phyloP scores from a whole-genome alignment of 2,797 vertebrate species.

The Melanotaenia boesemani region DNA sequence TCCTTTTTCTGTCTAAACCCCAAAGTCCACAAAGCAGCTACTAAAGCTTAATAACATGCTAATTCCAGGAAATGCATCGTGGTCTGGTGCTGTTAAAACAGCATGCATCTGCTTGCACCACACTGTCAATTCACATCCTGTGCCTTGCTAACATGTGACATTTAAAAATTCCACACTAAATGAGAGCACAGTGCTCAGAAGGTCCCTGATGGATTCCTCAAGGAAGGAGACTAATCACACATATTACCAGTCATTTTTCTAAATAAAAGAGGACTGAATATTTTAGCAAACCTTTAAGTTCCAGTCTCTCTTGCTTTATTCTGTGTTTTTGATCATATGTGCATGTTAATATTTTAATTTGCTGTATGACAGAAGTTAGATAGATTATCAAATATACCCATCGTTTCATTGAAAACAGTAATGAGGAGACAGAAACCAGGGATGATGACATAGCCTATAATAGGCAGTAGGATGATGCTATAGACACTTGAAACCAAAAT shows the following conservation, averaged over 20 bases:
- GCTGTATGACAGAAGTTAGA: neutral
- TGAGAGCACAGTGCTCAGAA: constrained; percentile 51
- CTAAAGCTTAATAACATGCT: constrained; percentile 27
- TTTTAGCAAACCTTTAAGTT: constrained; percentile 6
- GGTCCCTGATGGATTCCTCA: constrained; percentile 28
- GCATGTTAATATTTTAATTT: constrained; percentile 3
- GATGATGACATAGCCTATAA: neutral
- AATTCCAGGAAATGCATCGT: constrained; percentile 57
- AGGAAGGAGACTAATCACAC: constrained; percentile 34
- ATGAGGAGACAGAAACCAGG: neutral
- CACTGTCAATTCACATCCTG: constrained; percentile 68
- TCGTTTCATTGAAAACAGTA: neutral
- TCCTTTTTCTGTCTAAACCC: constrained; percentile 41
- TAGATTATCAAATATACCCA: neutral
- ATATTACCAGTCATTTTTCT: constrained; percentile 28
- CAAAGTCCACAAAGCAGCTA: constrained; percentile 19
- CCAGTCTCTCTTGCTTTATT: constrained; percentile 5
- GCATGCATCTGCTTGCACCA: constrained; percentile 54
- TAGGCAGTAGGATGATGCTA: neutral
- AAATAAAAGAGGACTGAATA: neutral
- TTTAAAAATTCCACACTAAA: constrained; percentile 71
- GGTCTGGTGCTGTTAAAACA: constrained; percentile 49
- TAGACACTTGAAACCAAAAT: neutral
- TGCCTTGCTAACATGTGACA: constrained; percentile 69
- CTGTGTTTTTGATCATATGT: neutral